Conservation (phyloP, 2,797 vertebrate genomes). For the Halcyon chelicuti region DNA sequence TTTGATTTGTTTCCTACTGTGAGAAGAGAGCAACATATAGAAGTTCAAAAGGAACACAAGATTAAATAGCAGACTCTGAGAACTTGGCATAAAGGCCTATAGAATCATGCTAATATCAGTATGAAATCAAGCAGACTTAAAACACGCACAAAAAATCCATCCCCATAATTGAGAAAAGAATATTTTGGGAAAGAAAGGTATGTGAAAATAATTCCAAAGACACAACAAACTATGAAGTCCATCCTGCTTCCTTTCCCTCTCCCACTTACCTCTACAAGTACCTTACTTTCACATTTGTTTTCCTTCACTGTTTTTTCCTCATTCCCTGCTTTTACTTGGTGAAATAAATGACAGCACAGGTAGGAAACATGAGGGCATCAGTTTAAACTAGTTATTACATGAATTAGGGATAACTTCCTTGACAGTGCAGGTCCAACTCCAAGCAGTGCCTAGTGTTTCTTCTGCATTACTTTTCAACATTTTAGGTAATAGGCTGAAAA, state of each 20-base stretch:
- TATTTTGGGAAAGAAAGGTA: not conserved
- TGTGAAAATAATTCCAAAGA: not conserved
- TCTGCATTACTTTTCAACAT: not conserved
- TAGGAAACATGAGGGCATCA: not conserved
- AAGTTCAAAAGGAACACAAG: not conserved
- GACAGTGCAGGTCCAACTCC: not conserved
- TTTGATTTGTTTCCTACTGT: not conserved
- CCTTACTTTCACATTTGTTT: not conserved
- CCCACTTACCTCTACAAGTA: not conserved
- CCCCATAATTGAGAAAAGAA: not conserved
- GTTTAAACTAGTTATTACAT: not conserved
- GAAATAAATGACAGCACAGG: not conserved
- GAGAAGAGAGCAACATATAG: not conserved
- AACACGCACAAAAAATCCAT: not conserved
- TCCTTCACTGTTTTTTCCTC: not conserved
- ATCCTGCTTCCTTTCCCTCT: not conserved
- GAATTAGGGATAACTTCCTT: not conserved
- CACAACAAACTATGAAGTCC: not conserved
- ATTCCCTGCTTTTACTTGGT: not conserved
- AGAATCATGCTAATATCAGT: not conserved
- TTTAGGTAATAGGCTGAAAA: not conserved
- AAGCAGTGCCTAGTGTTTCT: not conserved
- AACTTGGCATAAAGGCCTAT: not conserved
- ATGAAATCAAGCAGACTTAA: not conserved
- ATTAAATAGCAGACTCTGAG: not conserved